Evolutionary conservation across 1,140 invertebrate genomes (phyloP), one percentile per base, ranked within the genome.

Genomic region (Latrodectus geometricus): DNA sequence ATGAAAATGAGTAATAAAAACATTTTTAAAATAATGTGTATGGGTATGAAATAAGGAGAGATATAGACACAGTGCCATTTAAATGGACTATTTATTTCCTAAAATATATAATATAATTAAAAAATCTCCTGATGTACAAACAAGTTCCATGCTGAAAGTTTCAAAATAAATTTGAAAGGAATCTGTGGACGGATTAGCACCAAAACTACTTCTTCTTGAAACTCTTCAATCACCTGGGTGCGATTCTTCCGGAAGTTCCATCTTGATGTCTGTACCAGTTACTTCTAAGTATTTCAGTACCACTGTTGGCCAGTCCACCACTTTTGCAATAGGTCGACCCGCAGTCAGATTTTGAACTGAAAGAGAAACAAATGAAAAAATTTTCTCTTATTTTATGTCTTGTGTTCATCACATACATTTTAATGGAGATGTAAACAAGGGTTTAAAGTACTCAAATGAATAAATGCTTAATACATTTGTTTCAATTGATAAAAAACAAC

Each of bases 251-350:
- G 68, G 85, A 14, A 87, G 70, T 68, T 87, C 85, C 85, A 87
- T 87, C 68, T 87, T 79, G 21, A 87, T 87, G 21, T 87, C 85
- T 17, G 77, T 23, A 9, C 89, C 89, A 0, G 88, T 89, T 14
- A 87, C 87, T 77, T 90, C 89, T 14, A 89, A 70, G 86, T 90
- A 90, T 65, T 90, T 90, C 56, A 88, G 54, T 4, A 90, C 89
- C 20, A 90, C 88, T 3, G 82, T 35, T 20, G 89, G 88, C 89
- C 89, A 90, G 78, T 90, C 90, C 12, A 89, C 88, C 12, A 90
- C 89, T 75, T 88, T 83, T 23, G 75, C 77, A 17, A 89, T 89
- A 8, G 89, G 89, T 70, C 82, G 61, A 15, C 76, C 87, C 61
- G 76, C 76, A 52, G 85, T 87, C 21, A 87, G 70, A 52, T 80